Base-by-base conservation (phyloP, 2,797 vertebrate species). In the Melanogrammus aeglefinus region DNA sequence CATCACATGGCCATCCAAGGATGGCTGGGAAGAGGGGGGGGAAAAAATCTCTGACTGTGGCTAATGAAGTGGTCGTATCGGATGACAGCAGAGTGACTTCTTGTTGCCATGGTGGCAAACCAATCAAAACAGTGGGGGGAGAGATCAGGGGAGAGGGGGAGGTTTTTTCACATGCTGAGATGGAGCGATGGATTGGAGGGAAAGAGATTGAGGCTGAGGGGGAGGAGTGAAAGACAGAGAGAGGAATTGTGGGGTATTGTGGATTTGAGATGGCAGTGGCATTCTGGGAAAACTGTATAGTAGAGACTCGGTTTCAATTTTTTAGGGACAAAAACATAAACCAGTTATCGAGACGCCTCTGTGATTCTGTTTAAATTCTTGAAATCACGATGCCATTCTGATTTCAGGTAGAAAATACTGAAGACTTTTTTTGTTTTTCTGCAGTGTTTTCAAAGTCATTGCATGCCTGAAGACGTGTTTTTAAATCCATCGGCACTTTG, bases 71-170 rank as follows among this genome's bases (percentile, higher is more conserved):
- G 57, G 8, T 66, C 57, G 57, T 66, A 66, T 8, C n/a, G 57
- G 57, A 66, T 66, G 57, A 66, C 57, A 66, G 57, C n/a, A 7
- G 57, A 51, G 39, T 4, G 57, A n/a, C 51, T 66, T n/a, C 57
- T 66, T 66, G 57, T 66, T 66, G 57, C 57, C 57, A 66, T 24
- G 57, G 57, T n/a, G 57, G 57, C 57, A 66, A 66, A 24, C 57
- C 57, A 24, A 66, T 66, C 57, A 27, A 66, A 24, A 66, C 21
- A 63, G 21, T 6, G 57, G 57, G 21, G 57, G 6, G 57, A 66
- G 57, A 66, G 21, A 66, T 8, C n/a, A 31, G 29, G 29, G 29
- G 29, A 31, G 29, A 31, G 57, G 12, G 57, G n/a, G 21, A 10
- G 12, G 21, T 24, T 66, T 24, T 66, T 66, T 24, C 57, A 66